Evolutionary conservation across 2,113 vertebrate species (phyloP).

Genomic region (Saccopteryx bilineata): DNA sequence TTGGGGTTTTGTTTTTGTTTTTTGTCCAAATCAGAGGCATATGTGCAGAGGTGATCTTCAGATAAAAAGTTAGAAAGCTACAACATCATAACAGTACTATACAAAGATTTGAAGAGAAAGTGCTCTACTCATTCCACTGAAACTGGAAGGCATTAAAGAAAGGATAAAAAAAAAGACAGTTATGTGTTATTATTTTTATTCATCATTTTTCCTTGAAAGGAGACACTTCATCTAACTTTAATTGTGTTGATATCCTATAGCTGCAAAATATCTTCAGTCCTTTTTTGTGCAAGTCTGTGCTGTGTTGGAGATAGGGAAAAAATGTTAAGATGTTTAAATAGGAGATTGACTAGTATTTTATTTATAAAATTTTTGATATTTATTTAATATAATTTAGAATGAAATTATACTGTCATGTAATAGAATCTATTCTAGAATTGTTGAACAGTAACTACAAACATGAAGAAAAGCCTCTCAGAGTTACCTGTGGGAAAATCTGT

Average conservation of each 20-base stretch:
- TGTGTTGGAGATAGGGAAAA: neutral
- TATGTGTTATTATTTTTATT: conserved; percentile 61
- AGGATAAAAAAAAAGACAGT: neutral
- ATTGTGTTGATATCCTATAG: neutral
- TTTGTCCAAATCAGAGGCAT: conserved; percentile 54
- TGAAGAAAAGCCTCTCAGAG: neutral
- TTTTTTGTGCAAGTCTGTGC: conserved; percentile 43
- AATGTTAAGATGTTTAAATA: conserved; percentile 30
- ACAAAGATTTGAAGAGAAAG: conserved; percentile 50
- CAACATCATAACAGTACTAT: conserved; percentile 21
- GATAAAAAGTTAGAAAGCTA: conserved; percentile 54
- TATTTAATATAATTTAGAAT: conserved; percentile 25
- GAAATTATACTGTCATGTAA: neutral
- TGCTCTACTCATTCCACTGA: conserved; percentile 6
- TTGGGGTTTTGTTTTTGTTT: conserved; percentile 55
- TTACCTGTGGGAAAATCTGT: neutral
- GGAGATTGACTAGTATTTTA: neutral
- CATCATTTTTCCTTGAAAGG: conserved; percentile 59
- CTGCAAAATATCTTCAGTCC: neutral
- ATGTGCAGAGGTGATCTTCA: conserved; percentile 48
- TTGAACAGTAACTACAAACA: conserved; percentile 18
- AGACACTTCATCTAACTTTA: conserved; percentile 37
- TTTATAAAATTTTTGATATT: conserved; percentile 56
- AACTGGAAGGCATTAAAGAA: neutral
- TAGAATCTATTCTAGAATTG: conserved; percentile 37